Evolutionary conservation across 1,140 invertebrate genomes (phyloP).

Genomic region (Drosophila watanabei): DNA sequence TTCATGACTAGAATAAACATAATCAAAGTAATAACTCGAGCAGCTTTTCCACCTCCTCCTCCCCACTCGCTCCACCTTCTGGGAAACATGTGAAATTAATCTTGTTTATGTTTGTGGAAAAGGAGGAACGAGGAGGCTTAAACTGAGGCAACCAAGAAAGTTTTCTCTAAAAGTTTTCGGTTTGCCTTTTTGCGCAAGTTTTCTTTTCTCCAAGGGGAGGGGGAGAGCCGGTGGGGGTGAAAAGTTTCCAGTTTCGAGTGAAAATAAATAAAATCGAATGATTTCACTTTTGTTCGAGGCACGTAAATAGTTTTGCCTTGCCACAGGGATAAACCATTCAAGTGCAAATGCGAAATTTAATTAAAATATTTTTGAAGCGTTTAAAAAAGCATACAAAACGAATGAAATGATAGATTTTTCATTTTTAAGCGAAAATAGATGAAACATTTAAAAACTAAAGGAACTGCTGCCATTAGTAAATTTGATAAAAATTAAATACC

Average conservation of each 20-base stretch:
- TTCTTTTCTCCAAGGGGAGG: constrained; percentile 7
- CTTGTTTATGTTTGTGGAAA: constrained; percentile 74
- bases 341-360: constrained; percentile 69
- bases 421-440: not conserved
- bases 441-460: not conserved
- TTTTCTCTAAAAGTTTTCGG: constrained; percentile 64
- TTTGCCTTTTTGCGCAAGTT: constrained; percentile 69
- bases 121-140: constrained; percentile 16
- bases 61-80: constrained; percentile 13
- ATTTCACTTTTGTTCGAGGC: constrained; percentile 66
- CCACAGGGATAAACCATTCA: constrained; percentile 48
- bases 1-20: constrained; percentile 81
- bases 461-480: no score
- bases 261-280: constrained; percentile 78
- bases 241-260: constrained; percentile 60
- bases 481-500: no score
- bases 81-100: constrained; percentile 78
- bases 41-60: not conserved
- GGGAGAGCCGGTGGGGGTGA: not conserved
- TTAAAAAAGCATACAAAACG: constrained; percentile 15
- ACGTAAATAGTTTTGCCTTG: constrained; percentile 58
- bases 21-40: constrained; percentile 80
- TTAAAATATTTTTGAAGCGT: constrained; percentile 56
- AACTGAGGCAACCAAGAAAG: constrained; percentile 52
- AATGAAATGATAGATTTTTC: not conserved